These are phyloP conservation scores for Campoplex nolae DNA, from an alignment of 2,888 invertebrate genomes.

Conservation along the genomic window DNA sequence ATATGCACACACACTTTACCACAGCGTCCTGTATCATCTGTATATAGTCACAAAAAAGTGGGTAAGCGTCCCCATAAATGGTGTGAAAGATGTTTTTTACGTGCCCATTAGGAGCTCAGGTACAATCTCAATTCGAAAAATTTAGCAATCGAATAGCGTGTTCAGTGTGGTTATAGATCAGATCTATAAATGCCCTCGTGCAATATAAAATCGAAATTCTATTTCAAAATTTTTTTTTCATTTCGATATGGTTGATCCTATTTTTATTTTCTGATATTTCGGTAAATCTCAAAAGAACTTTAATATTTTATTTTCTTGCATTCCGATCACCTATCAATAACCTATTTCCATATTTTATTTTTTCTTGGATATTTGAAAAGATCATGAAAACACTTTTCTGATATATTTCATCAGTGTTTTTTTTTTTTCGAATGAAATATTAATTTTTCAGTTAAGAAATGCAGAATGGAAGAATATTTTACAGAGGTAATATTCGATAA, in stretches of 20 bases:
- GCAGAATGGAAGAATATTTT: neutral
- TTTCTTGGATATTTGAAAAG: neutral
- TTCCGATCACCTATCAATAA: neutral
- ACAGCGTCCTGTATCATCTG: neutral
- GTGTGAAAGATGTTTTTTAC: constrained; percentile 6
- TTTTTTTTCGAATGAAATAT: neutral
- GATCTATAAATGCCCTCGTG: neutral
- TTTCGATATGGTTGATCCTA: constrained; percentile 10
- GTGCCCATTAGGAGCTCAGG: neutral
- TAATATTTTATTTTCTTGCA: neutral
- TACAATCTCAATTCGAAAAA: neutral
- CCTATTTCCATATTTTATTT: neutral
- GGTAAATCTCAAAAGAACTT: too few species aligned
- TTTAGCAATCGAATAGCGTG: neutral
- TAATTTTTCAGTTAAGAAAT: neutral
- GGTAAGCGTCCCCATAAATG: neutral
- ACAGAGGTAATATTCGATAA: too few species aligned
- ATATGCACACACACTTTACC: neutral
- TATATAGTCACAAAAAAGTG: constrained; percentile 8
- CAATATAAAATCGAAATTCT: constrained; percentile 6
- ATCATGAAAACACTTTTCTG: neutral
- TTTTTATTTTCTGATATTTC: constrained; percentile 1
- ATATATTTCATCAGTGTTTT: neutral
- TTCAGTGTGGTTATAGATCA: neutral
- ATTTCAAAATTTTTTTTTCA: neutral